Conservation (phyloP, 2,113 vertebrate genomes). For the Rostratula benghalensis region DNA sequence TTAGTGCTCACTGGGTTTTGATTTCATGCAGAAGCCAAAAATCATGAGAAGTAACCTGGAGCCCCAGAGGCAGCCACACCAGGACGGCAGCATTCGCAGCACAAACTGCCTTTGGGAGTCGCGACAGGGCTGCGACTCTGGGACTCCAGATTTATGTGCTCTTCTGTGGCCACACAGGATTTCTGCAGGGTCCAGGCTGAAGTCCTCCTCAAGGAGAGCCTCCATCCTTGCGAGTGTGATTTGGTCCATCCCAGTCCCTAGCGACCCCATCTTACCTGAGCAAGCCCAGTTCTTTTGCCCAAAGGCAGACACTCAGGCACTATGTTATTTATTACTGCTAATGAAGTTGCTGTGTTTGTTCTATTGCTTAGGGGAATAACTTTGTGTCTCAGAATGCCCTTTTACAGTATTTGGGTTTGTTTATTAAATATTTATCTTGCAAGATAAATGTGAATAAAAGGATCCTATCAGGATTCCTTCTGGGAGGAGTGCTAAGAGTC, state of each 20-base stretch:
- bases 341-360: constrained; percentile 52
- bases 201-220: neutral
- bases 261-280: neutral
- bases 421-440: constrained; percentile 56
- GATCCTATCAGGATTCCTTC: neutral
- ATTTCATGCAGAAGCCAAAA: neutral
- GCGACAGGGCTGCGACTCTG: neutral
- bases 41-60: neutral
- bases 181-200: neutral
- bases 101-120: neutral
- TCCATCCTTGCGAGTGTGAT: neutral
- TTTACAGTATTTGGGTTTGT: constrained; percentile 31
- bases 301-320: neutral
- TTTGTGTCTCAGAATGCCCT: constrained; percentile 20
- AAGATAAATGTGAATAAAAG: neutral
- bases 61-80: neutral
- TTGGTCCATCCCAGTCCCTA: neutral
- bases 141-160: neutral
- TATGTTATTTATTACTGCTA: neutral
- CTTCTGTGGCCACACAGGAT: neutral
- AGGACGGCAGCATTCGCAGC: accelerated
- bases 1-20: constrained; percentile 6
- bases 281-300: neutral
- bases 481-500: accelerated
- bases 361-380: constrained; percentile 1